Conservation (phyloP, 2,113 vertebrate genomes). For the Condylura cristata region DNA sequence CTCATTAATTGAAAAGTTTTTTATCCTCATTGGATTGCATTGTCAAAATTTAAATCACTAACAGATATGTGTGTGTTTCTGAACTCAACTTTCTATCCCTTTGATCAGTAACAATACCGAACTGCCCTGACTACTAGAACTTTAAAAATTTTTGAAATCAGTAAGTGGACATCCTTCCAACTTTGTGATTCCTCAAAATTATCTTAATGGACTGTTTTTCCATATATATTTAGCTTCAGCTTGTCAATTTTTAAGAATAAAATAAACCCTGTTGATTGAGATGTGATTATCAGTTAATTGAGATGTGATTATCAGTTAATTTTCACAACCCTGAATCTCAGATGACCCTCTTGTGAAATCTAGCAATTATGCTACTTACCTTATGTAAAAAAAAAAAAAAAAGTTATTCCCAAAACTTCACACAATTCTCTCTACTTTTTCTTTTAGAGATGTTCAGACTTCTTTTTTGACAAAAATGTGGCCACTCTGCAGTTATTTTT, state of each 20-base stretch:
- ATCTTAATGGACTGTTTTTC: not conserved
- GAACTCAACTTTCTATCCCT: not conserved
- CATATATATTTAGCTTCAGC: not conserved
- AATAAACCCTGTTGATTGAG: not conserved
- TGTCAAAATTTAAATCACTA: not conserved
- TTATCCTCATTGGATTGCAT: not conserved
- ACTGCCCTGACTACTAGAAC: not conserved
- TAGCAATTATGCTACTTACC: not conserved
- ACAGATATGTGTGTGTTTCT: not conserved
- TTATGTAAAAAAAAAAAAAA: not conserved
- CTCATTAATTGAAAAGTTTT: not conserved
- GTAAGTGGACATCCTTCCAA: not conserved
- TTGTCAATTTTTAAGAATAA: not conserved
- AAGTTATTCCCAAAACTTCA: not conserved
- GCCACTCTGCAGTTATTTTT: too few relatives aligned
- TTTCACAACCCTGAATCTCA: not conserved
- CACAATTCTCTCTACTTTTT: not conserved
- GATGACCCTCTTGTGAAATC: not conserved
- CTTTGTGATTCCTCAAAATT: not conserved
- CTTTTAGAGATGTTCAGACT: too few relatives aligned
- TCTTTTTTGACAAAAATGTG: too few relatives aligned
- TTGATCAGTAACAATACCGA: not conserved
- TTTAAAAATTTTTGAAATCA: conserved; percentile 25
- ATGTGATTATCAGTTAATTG: not conserved
- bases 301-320: not conserved